Evolutionary conservation across 2,113 vertebrate genomes (phyloP), one percentile per base, ranked within the genome.

Genomic region (Oceanodroma tethys): DNA sequence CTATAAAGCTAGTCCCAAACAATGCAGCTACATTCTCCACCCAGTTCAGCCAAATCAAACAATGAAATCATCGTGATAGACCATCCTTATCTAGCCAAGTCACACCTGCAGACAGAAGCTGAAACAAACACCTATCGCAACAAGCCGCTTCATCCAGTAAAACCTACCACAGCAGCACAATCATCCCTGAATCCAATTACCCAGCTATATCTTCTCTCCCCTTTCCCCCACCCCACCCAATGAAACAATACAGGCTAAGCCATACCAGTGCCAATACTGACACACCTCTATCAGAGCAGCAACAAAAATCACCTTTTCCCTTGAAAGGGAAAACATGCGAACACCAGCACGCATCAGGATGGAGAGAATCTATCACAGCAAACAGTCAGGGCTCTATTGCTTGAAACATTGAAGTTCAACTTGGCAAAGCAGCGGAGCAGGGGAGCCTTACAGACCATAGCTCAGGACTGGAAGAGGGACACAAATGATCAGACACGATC

Each of bases 41-140:
- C 96, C 89, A 95, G 90, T 88, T 74, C 93, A 86, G 96, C 93
- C 93, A 96, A 97, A 93, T 95, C 93, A 97, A 96, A 95, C 94
- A 97, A 96, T 95, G 95, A 96, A 96, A 95, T 95, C 94, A 97
- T 71, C 91, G 4, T 29, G 96, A 97, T 73, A 95, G 93, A 96
- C 91, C 81, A 82, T 93, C 89, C 93, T 96, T 97, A 97, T 97
- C 95, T 96, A 55, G 83, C 60, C 50, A 83, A 90, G 94, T 97
- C 96, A 96, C 93, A 96, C 95, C 86, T 96, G 93, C 74, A 96
- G 91, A 94, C 86, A 97, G 94, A 60, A 94, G 86, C 95, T 89
- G 94, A 73, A 94, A 58, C 96, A 85, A 95, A 95, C 84, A 95
- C 53, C 81, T 86, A 95, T 94, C 13, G 23, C 84, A 96, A 95